Conservation (phyloP, 1,140 invertebrate species). For the Drosophila pectinifera region DNA sequence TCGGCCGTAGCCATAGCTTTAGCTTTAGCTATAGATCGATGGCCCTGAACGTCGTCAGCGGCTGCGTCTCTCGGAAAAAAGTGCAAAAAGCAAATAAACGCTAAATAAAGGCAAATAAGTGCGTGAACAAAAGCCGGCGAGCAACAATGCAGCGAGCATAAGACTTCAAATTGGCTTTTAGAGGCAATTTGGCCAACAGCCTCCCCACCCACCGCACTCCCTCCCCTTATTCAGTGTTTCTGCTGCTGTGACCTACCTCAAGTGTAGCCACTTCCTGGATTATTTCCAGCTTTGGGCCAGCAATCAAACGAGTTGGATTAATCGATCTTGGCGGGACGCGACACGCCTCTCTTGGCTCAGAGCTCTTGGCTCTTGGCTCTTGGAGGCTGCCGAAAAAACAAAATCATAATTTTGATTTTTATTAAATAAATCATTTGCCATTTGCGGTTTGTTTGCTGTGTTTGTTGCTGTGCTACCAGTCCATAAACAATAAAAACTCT, state of each 20-base stretch:
- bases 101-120: constrained; percentile 78
- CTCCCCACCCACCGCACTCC: neutral
- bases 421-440: constrained; percentile 79
- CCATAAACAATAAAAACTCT: constrained; percentile 52
- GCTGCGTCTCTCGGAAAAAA: constrained; percentile 29
- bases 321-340: constrained; percentile 58
- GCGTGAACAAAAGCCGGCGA: constrained; percentile 63
- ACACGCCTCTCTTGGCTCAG: constrained; percentile 60
- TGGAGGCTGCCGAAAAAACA: constrained; percentile 59
- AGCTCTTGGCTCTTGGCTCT: constrained; percentile 39
- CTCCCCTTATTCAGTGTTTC: neutral
- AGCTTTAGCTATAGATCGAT: constrained; percentile 32
- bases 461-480: constrained; percentile 46
- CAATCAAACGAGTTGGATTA: constrained; percentile 53
- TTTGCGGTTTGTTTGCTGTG: constrained; percentile 35
- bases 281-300: constrained; percentile 34
- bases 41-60: constrained; percentile 60
- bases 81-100: constrained; percentile 73
- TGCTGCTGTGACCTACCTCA: constrained; percentile 63
- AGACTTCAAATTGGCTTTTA: constrained; percentile 65
- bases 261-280: constrained; percentile 67
- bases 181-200: constrained; percentile 32
- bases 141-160: constrained; percentile 62
- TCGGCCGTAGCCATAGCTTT: constrained; percentile 37
- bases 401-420: constrained; percentile 64